Conservation (phyloP, 2,797 vertebrate genomes). For the Pipistrellus pipistrellus region DNA sequence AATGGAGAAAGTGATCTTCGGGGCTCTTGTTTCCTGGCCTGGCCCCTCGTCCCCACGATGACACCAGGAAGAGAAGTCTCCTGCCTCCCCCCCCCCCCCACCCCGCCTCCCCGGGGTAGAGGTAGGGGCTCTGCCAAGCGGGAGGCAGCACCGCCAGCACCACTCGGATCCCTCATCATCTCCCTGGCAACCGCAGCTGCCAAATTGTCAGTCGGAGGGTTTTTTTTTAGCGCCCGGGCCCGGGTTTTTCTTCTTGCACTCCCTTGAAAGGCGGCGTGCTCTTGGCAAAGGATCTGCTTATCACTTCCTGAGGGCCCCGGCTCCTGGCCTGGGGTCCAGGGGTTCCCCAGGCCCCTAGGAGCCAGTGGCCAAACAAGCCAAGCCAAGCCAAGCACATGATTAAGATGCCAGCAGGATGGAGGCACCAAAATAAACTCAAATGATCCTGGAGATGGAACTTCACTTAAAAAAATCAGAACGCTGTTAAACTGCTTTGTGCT, state of each 20-base stretch:
- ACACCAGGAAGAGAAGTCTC: constrained; percentile 74
- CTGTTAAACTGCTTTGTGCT: neutral
- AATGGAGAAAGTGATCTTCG: constrained; percentile 65
- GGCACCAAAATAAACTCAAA: constrained; percentile 44
- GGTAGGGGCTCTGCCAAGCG: constrained; percentile 43
- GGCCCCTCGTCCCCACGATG: constrained; percentile 49
- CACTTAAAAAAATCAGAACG: neutral
- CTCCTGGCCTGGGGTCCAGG: too few relatives aligned
- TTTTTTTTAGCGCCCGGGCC: constrained; percentile 48
- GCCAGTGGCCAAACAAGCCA: neutral
- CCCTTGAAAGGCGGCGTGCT: neutral
- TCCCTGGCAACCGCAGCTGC: constrained; percentile 83
- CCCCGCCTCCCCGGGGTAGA: neutral
- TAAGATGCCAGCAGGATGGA: neutral
- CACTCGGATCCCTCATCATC: constrained; percentile 56
- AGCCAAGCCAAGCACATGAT: neutral
- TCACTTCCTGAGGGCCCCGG: neutral
- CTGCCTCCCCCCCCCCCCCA: neutral
- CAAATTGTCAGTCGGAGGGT: constrained; percentile 65
- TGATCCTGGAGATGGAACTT: neutral
- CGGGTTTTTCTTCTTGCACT: constrained; percentile 61
- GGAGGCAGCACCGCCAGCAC: constrained; percentile 48
- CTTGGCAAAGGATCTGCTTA: neutral
- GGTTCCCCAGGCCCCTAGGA: neutral
- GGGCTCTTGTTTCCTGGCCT: constrained; percentile 69